Evolutionary conservation across 2,797 vertebrate species (phyloP), one percentile per base, ranked within the genome.

Genomic region (Furcifer pardalis): DNA sequence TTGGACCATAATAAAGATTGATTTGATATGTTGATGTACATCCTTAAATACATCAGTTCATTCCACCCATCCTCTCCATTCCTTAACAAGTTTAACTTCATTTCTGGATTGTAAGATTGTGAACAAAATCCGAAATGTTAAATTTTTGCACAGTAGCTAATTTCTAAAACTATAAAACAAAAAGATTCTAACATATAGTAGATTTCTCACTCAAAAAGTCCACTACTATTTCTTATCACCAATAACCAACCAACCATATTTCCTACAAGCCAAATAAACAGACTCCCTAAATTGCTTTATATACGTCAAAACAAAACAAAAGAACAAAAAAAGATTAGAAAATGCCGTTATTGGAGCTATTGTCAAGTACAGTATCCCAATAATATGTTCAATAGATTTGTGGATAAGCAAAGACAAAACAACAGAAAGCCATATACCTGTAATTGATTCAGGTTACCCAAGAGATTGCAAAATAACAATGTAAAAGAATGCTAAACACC

Each of bases 401-500:
- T 35, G 72, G 65, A 42, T 32, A 83, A 7, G 9, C 1, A 60
- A 77, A 30, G 82, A 87, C 82, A 87, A 85, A 68, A 9, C 83
- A 56, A 84, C 21, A 13, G 44, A 49, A 84, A 37, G 25, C 7
- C 46, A 21, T 59, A n/a, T n/a, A n/a, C n/a, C n/a, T n/a, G n/a
- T 80, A 82, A 69, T 74, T 83, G 75, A 82, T 7, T 8, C 25
- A 49, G 25, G 10, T 83, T 76, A 87, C 75, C n/a, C 82, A 35
- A 73, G 76, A 76, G 86, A 60, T n/a, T 0, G 71, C 62, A 68
- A 87, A 56, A 56, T 21, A 56, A 56, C 3, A 56, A 19, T 19
- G 52, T 19, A 56, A 56, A 56, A 19, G 52, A 56, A 56, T 56
- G 13, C 13, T 56, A 56, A 56, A 19, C 21, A 19, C 19, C 17